Base-by-base conservation (phyloP, 2,888 invertebrate genomes). In the Acrobasis suavella region DNA sequence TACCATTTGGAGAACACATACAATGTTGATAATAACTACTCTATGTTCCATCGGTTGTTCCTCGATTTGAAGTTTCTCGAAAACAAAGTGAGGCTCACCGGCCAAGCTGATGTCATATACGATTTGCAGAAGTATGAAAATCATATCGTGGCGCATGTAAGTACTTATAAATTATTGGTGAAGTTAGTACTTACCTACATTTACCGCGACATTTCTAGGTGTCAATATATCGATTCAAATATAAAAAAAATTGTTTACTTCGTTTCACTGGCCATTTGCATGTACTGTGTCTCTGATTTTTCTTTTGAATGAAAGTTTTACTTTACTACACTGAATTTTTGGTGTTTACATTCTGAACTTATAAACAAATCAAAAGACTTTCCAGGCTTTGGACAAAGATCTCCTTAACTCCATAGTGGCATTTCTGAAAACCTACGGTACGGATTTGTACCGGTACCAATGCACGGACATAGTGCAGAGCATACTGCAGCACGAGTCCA, bases 31-130 rank as follows among this genome's bases (percentile, higher is more conserved):
- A 83, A 89, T 50, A 84, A 79, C 63, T 93, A 88, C 81, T 78
- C 86, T 9, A 85, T 94, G 68, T 96, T 96, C 78, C 88, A 91
- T 37, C 84, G 85, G 39, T 79, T 96, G 66, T 96, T 94, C 80
- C 87, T 95, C 50, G 90, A 96, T 89, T 89, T 96, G 65, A 93
- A 93, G 72, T 96, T 96, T 82, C 86, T 96, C 62, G 95, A 95
- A 62, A 94, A 94, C 60, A 96, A 96, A 88, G 93, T 96, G 62
- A 91, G 93, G 65, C 84, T 94, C 58, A 94, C 94, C 0, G 96
- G 96, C 0, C 93, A 95, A 1, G 94, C 94, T n/a, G 96, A 96
- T 86, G 87, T 96, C 0, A 87, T 95, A 50, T 88, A 93, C 37
- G 96, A 96, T 86, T 91, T 95, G 67, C 90, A 94, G 64, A 94